Percentiles rank a stretch among this genome's conserved stretches.
Evolutionary conservation across 92 coral and sea anemone genomes (phyloP).

Genomic region (Epizoanthus illoricatus): DNA sequence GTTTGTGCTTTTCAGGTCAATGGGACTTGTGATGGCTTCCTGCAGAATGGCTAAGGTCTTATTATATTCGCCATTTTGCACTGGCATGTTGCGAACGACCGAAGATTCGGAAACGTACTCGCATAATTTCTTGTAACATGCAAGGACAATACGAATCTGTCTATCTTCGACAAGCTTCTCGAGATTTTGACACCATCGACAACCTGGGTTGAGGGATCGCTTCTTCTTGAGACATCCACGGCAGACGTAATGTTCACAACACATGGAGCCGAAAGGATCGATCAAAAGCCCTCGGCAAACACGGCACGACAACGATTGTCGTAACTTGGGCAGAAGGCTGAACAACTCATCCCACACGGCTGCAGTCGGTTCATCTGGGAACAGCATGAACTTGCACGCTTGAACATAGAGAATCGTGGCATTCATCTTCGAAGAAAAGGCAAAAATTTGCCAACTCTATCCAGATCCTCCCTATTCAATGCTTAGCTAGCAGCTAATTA

Average conservation of each 20-base stretch:
- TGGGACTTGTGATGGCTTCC: constrained; percentile 85
- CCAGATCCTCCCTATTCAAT: not conserved
- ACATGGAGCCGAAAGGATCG: constrained; percentile 88
- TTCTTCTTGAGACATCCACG: constrained; percentile 88
- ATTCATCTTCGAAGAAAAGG: constrained; percentile 52
- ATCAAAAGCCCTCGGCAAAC: constrained; percentile 92
- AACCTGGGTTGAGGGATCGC: constrained; percentile 90
- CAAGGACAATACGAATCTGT: constrained; percentile 86
- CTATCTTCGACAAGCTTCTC: constrained; percentile 76
- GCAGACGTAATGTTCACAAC: constrained; percentile 94
- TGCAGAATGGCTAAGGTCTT: constrained; percentile 74
- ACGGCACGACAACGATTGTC: constrained; percentile 91
- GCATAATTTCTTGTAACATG: constrained; percentile 95
- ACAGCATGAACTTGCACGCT: constrained; percentile 93
- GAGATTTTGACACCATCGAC: constrained; percentile 96
- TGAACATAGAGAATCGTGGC: constrained; percentile 96
- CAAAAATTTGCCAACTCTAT: not conserved
- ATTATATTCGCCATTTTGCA: constrained; percentile 85
- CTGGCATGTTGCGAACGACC: constrained; percentile 45
- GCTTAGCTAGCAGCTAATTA: no score
- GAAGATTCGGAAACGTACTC: constrained; percentile 70
- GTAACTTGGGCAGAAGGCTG: constrained; percentile 80
- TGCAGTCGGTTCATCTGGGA: constrained; percentile 57
- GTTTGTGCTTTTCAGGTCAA: constrained; percentile 50
- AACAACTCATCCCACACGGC: constrained; percentile 80